Base-by-base conservation (phyloP, 2,113 vertebrate species). In the Hypocryptadius cinnamomeus region DNA sequence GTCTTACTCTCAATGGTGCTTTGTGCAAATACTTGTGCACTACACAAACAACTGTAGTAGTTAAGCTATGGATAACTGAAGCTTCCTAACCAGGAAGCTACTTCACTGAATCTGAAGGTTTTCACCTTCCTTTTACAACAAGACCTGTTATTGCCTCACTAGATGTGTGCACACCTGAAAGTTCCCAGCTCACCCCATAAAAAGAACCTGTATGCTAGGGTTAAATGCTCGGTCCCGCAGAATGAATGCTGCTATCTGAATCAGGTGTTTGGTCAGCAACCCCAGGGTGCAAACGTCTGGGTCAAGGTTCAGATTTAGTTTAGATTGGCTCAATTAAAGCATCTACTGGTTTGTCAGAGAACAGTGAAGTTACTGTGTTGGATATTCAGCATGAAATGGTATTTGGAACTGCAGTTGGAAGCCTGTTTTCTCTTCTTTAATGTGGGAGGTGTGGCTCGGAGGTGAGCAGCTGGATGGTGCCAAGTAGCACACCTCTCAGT, bases 251-350 rank as follows among this genome's bases (percentile, higher is more conserved):
- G 79, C 91, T 94, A 95, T 95, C 95, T 95, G 87, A 97, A 94
- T 89, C 94, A 95, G 94, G 95, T 97, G 94, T 95, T 96, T 95
- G 94, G 92, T 95, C 94, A 96, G 94, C 95, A 96, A 84, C 93
- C 92, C 91, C 91, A 95, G 87, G 93, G 91, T 95, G 92, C 90
- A 92, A 95, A 96, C 56, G 96, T 95, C 96, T 97, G 96, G 96
- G 97, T 97, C 97, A 97, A 93, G 93, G 96, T 96, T 96, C 95
- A 96, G 83, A 51, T 96, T 95, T 98, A 96, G 96, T 98, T 98
- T 97, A 96, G 95, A 93, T 98, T 97, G 96, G 97, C 96, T 83
- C 40, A 44, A 91, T 96, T 85, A 87, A 90, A 92, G 83, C 50
- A 79, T 73, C 90, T 93, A 6, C 85, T 92, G 95, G 93, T 90